Percentiles rank a stretch among this genome's conserved stretches.
phyloP scores from a whole-genome alignment of 1,140 invertebrate genomes.

The Babylonia areolata region DNA sequence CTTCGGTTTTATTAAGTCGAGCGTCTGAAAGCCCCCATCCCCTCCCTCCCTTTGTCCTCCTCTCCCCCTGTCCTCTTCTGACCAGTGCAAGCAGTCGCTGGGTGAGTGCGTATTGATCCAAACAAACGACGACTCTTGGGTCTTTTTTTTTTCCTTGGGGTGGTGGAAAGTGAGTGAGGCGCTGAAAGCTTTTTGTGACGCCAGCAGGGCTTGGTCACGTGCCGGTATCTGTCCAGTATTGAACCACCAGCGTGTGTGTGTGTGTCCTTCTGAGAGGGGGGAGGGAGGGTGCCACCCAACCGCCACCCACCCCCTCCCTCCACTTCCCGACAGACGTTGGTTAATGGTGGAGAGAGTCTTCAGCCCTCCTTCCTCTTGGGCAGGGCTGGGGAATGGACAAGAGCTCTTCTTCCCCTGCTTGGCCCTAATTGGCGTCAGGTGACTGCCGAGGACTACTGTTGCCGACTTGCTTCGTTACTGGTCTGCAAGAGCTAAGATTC shows the following conservation, averaged over 20 bases:
- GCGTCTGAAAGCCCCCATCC: neutral
- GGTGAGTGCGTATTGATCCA: neutral
- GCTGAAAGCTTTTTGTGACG: neutral
- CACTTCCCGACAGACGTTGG: neutral
- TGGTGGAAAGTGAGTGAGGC: neutral
- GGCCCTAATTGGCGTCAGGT: no score
- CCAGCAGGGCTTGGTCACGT: neutral
- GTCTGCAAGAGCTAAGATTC: no score
- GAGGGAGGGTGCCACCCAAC: neutral
- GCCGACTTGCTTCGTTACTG: no score
- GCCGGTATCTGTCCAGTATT: neutral
- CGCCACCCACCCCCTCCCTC: neutral
- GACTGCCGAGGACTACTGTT: no score
- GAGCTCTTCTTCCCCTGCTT: neutral
- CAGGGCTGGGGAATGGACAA: neutral
- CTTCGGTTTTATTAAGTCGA: neutral
- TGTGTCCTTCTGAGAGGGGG: neutral
- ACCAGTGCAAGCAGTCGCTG: neutral
- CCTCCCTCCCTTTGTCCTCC: neutral
- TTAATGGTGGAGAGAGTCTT: neutral
- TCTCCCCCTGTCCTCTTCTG: neutral
- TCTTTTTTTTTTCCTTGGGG: no score
- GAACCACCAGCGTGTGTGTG: neutral
- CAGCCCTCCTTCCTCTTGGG: neutral
- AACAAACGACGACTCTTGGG: neutral